Conservation (phyloP, 2,113 vertebrate species). For the Micromys minutus region DNA sequence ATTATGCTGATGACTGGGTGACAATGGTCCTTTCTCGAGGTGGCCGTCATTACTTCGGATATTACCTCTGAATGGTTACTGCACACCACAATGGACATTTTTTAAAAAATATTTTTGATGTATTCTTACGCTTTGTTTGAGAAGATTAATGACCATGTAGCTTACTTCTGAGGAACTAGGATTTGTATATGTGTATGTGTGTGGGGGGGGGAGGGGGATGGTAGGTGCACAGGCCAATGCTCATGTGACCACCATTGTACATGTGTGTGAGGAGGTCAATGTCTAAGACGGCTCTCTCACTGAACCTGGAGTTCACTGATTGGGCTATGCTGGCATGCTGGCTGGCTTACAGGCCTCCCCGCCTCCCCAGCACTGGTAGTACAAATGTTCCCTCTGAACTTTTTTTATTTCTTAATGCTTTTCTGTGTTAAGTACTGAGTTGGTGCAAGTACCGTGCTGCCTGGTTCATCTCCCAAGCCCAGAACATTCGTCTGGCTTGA, state of each 20-base stretch:
- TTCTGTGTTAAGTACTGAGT: too few relatives aligned
- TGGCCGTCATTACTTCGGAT: slow-evolving; percentile 85
- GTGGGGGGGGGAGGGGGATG: neutral
- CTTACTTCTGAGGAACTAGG: slow-evolving; percentile 64
- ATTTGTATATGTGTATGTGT: neutral
- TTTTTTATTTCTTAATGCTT: neutral
- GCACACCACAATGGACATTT: slow-evolving; percentile 84
- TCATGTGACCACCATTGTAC: too few relatives aligned
- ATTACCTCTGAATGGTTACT: slow-evolving; percentile 84
- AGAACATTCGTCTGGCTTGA: slow-evolving; percentile 67
- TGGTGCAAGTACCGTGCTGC: neutral
- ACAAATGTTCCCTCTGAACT: too few relatives aligned
- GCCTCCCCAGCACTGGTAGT: neutral
- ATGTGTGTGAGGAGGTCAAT: neutral
- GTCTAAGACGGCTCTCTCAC: neutral
- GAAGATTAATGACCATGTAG: slow-evolving; percentile 79
- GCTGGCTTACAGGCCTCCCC: too few relatives aligned
- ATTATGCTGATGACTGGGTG: slow-evolving; percentile 81
- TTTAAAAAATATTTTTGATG: slow-evolving; percentile 82
- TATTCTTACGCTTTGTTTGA: slow-evolving; percentile 79
- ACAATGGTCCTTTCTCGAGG: slow-evolving; percentile 83
- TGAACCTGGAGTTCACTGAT: neutral
- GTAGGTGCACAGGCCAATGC: neutral
- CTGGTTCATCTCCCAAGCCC: neutral
- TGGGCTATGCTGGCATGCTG: neutral